Evolutionary conservation across 2,888 invertebrate species (phyloP).

Genomic region (Agriotes lineatus): DNA sequence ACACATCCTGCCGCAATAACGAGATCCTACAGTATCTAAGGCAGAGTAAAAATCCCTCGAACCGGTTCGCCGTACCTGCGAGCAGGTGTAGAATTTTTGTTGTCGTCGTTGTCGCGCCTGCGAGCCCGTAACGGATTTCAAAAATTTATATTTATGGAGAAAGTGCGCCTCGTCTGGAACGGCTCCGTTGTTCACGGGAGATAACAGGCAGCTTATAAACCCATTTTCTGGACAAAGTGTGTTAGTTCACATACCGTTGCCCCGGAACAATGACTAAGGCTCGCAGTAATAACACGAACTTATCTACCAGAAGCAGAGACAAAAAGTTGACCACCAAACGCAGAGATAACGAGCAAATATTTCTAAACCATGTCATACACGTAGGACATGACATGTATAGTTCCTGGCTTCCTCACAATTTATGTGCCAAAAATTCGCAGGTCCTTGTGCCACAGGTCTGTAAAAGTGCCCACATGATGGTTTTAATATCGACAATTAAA

Average conservation of each 20-base stretch:
- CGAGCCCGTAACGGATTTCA: not conserved
- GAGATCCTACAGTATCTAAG: conserved; percentile 1
- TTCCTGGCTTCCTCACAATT: not conserved
- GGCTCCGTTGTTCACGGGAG: not conserved
- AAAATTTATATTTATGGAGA: conserved; percentile 10
- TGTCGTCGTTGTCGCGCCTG: conserved; percentile 7
- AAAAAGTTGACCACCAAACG: not conserved
- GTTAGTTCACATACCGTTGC: conserved; percentile 26
- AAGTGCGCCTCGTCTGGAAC: not conserved
- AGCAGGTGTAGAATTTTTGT: conserved; percentile 29
- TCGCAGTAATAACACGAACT: conserved; percentile 2
- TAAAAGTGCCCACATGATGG: too few relatives aligned
- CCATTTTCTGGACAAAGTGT: conserved; percentile 19
- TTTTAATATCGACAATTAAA: too few relatives aligned
- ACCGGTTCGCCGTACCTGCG: conserved; percentile 24
- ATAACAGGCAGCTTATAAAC: conserved; percentile 10
- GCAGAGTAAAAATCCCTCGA: conserved; percentile 13
- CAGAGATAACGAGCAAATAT: not conserved
- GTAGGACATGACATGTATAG: not conserved
- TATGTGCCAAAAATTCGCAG: too few relatives aligned
- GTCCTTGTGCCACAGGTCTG: too few relatives aligned
- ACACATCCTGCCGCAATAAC: conserved; percentile 12
- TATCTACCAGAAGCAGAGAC: conserved; percentile 15
- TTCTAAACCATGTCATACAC: not conserved
- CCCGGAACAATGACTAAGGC: conserved; percentile 24